Conservation (phyloP, 2,797 vertebrate species). For the Myripristis jacobus region DNA sequence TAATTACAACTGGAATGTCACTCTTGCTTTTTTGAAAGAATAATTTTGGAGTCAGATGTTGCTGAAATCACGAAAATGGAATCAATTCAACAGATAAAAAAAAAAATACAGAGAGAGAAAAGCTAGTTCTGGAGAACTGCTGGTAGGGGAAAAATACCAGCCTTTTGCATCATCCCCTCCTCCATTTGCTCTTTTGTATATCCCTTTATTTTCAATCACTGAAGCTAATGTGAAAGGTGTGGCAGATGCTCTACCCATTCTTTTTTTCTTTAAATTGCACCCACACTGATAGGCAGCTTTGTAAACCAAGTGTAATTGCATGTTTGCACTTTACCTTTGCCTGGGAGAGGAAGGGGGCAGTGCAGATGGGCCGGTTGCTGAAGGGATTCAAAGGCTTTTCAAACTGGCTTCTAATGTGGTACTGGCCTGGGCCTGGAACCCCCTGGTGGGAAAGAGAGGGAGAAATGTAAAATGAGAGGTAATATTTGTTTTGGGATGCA, state of each 20-base stretch:
- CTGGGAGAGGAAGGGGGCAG: constrained; percentile 71
- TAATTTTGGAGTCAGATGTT: not conserved
- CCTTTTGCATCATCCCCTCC: not conserved
- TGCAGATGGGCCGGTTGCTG: constrained; percentile 27
- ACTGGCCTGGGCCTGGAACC: constrained; percentile 79
- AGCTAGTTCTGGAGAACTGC: no score
- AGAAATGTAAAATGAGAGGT: constrained; percentile 26
- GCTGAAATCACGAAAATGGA: not conserved
- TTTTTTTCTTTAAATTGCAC: not conserved
- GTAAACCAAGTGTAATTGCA: constrained; percentile 1
- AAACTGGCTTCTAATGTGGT: constrained; percentile 80
- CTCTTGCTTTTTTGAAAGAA: no score
- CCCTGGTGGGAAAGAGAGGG: constrained; percentile 58
- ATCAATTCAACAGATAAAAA: no score
- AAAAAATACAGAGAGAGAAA: no score
- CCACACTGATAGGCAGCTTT: not conserved
- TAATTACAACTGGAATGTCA: no score
- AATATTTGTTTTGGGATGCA: constrained; percentile 4
- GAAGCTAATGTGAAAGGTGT: not conserved
- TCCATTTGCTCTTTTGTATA: not conserved
- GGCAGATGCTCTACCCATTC: not conserved
- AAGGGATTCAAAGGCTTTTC: constrained; percentile 57
- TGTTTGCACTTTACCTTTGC: constrained; percentile 67
- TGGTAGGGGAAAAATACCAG: no score
- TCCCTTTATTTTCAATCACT: not conserved